These are phyloP conservation scores for Oxyruncus cristatus DNA, from an alignment of 2,113 vertebrate genomes.

Conservation along the genomic window DNA sequence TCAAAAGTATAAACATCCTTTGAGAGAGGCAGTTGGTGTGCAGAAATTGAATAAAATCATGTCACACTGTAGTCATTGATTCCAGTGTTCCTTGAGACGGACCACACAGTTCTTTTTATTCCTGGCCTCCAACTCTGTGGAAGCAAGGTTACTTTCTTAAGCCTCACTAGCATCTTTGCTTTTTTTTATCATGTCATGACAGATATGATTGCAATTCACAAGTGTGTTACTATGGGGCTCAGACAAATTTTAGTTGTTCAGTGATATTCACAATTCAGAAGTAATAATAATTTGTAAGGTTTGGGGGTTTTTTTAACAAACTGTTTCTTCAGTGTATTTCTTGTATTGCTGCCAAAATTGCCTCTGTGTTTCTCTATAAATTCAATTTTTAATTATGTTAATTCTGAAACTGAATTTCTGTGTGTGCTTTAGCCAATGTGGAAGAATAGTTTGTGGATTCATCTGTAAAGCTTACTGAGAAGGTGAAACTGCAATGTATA, in stretches of 20 bases:
- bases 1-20: neutral
- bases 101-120: slow-evolving; percentile 72
- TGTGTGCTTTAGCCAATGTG: slow-evolving; percentile 48
- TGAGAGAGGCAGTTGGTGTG: neutral
- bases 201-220: neutral
- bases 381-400: neutral
- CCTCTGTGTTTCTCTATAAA: neutral
- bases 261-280: neutral
- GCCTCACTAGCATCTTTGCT: neutral
- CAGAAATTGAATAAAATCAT: neutral
- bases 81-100: slow-evolving; percentile 67
- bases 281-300: neutral
- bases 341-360: neutral
- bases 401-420: neutral
- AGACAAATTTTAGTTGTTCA: neutral
- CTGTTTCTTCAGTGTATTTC: neutral
- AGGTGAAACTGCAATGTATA: slow-evolving; percentile 78
- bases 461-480: slow-evolving; percentile 72
- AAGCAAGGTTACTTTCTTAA: slow-evolving; percentile 71
- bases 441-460: slow-evolving; percentile 60
- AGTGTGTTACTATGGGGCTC: neutral
- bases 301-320: neutral
- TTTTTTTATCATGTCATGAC: neutral
- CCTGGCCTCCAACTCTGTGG: slow-evolving; percentile 69
- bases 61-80: neutral